phyloP scores from a whole-genome alignment of 2,888 invertebrate species.

The Nomada ruficornis region DNA sequence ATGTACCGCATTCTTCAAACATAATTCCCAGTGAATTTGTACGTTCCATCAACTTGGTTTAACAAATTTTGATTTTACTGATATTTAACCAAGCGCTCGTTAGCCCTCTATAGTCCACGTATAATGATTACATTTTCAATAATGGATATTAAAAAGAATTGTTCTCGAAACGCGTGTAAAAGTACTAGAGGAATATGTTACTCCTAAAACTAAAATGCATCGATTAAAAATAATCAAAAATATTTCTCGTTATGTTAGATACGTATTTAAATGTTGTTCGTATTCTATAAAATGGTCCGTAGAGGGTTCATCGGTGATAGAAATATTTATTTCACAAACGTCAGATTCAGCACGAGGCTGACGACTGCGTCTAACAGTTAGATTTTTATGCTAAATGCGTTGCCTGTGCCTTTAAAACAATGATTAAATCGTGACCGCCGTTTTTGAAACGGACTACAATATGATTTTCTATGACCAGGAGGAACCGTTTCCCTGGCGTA shows the following conservation, averaged over 20 bases:
- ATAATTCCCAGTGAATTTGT: constrained; percentile 1
- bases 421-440: constrained; percentile 59
- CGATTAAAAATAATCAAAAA: not conserved
- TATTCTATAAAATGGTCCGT: constrained; percentile 3
- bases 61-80: not conserved
- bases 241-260: not conserved
- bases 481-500: not conserved
- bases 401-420: constrained; percentile 78
- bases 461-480: constrained; percentile 3
- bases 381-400: constrained; percentile 74
- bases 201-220: no score
- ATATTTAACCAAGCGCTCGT: constrained; percentile 2
- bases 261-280: not conserved
- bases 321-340: not conserved
- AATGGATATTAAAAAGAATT: not conserved
- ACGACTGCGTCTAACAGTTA: not conserved
- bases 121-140: not conserved
- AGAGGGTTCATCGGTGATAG: constrained; percentile 13
- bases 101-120: not conserved
- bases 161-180: no score
- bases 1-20: constrained; percentile 1
- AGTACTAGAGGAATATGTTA: no score
- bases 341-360: not conserved
- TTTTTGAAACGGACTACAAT: constrained; percentile 42
- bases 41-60: constrained; percentile 18